phyloP scores from a whole-genome alignment of 2,888 invertebrate species.

The Philereme vetulata region DNA sequence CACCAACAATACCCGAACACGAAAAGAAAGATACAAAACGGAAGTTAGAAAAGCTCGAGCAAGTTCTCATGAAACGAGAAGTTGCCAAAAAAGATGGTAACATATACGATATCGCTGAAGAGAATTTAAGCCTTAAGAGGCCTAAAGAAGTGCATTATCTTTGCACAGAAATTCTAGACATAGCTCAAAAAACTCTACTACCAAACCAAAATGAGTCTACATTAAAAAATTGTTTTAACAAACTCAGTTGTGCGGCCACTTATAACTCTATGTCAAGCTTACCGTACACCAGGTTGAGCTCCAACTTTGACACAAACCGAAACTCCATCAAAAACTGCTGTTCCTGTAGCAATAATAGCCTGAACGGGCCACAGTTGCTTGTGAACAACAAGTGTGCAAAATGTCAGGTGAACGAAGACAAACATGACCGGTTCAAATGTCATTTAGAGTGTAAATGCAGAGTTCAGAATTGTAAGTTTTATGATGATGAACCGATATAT shows the following conservation, averaged over 20 bases:
- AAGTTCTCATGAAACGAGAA: constrained; percentile 79
- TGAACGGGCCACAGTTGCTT: constrained; percentile 46
- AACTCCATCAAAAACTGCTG: constrained; percentile 47
- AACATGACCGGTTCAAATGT: constrained; percentile 65
- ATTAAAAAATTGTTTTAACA: constrained; percentile 69
- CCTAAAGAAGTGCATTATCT: constrained; percentile 79
- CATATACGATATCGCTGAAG: constrained; percentile 46
- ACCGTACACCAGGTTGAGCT: constrained; percentile 67
- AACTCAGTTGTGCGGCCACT: constrained; percentile 70
- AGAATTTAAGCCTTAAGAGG: constrained; percentile 51
- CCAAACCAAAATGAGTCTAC: constrained; percentile 56
- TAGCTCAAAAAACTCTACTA: constrained; percentile 61
- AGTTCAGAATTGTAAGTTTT: constrained; percentile 61
- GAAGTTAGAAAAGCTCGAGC: constrained; percentile 86
- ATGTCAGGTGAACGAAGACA: constrained; percentile 59
- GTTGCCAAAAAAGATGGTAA: constrained; percentile 55
- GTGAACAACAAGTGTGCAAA: constrained; percentile 53
- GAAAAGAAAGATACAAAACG: constrained; percentile 82
- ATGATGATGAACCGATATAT: constrained; percentile 83
- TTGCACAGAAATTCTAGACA: constrained; percentile 77
- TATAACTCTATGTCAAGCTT: constrained; percentile 66
- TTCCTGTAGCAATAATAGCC: constrained; percentile 55
- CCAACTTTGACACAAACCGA: constrained; percentile 42
- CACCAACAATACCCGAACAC: constrained; percentile 50
- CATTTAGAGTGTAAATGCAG: constrained; percentile 70